Percentiles rank a stretch among this genome's conserved stretches.
Evolutionary conservation across 2,888 invertebrate species (phyloP).

Genomic region (Xestia xanthographa): DNA sequence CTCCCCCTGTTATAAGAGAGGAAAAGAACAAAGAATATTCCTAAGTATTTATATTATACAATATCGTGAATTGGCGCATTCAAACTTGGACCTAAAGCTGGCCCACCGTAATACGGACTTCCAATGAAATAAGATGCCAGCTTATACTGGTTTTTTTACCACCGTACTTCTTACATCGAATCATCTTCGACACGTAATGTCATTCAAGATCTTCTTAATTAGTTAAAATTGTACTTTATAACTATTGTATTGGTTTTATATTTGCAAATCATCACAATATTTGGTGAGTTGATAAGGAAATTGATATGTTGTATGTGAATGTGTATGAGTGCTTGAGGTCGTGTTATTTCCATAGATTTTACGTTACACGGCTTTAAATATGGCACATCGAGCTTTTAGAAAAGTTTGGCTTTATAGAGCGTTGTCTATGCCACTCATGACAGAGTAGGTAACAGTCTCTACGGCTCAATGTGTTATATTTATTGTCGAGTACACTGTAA

Average conservation of each 20-base stretch:
- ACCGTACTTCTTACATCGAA: not conserved
- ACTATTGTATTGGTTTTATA: constrained; percentile 37
- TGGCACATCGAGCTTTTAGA: not conserved
- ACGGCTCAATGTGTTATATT: not conserved
- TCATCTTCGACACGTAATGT: not conserved
- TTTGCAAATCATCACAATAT: constrained; percentile 47
- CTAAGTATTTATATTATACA: not conserved
- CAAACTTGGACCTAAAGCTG: not conserved
- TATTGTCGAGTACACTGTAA: constrained; percentile 11
- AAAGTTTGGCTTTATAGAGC: not conserved
- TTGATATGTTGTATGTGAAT: constrained; percentile 26
- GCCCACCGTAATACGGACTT: not conserved
- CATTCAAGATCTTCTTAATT: constrained; percentile 19
- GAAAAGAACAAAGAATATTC: constrained; percentile 20
- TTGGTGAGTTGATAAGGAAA: constrained; percentile 5
- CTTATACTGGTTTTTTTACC: not conserved
- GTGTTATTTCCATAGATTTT: constrained; percentile 14
- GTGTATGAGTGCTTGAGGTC: constrained; percentile 42
- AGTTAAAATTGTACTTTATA: constrained; percentile 39
- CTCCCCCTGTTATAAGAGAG: not conserved
- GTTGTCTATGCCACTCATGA: not conserved
- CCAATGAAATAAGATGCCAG: not conserved
- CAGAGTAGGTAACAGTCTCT: not conserved
- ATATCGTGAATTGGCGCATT: not conserved
- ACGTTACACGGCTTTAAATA: not conserved